Conservation (phyloP, 2,113 vertebrate species). For the Anoplopoma fimbria region DNA sequence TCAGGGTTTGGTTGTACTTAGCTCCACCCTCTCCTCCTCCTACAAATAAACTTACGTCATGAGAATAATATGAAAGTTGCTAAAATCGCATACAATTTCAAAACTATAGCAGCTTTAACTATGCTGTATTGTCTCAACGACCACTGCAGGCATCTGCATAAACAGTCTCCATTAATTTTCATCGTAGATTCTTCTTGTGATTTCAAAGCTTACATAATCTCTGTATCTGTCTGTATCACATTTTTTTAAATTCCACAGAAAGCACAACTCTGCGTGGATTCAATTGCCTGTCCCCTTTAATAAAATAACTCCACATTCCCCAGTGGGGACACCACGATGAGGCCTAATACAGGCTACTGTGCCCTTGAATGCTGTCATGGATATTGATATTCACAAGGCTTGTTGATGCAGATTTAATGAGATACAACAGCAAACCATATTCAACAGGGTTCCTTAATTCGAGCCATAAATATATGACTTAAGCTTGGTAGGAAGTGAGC, state of each 20-base stretch:
- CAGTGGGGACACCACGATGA: not conserved
- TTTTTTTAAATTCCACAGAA: slow-evolving; percentile 7
- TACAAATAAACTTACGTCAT: not conserved
- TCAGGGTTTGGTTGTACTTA: too few species aligned
- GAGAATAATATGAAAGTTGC: too few species aligned
- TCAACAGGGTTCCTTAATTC: slow-evolving; percentile 60
- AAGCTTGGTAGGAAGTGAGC: slow-evolving; percentile 63
- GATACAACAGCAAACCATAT: slow-evolving; percentile 33
- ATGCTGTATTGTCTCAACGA: not conserved
- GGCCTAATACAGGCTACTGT: not conserved
- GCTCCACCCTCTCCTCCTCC: too few species aligned
- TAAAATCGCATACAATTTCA: not conserved
- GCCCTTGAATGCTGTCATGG: slow-evolving; percentile 59
- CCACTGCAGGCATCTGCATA: not conserved
- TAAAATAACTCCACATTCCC: slow-evolving; percentile 13
- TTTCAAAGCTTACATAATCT: not conserved
- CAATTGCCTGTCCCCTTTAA: slow-evolving; percentile 17
- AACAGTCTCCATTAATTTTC: too few species aligned
- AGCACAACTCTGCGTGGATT: not conserved
- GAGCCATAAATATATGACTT: slow-evolving; percentile 57
- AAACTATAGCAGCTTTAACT: not conserved
- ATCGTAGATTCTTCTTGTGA: not conserved
- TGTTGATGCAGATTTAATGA: slow-evolving; percentile 48
- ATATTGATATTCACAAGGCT: slow-evolving; percentile 61
- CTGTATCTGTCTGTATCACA: not conserved